A percentile compares a stretch with the other conserved stretches of the same genome.
Evolutionary conservation across 92 coral and sea anemone genomes (phyloP).

Genomic region (Paragorgia papillata): DNA sequence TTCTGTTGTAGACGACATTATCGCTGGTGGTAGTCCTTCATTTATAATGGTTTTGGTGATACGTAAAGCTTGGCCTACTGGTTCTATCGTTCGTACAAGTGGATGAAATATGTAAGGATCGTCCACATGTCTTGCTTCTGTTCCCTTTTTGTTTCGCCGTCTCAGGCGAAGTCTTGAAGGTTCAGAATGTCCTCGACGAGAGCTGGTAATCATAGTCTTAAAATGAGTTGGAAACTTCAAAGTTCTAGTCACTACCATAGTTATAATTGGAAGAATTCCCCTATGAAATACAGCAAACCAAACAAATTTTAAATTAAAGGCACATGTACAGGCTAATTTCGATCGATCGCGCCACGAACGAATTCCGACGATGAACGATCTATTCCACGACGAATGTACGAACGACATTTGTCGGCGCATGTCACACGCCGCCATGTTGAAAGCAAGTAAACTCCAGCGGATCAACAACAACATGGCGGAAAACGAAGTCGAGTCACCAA

Average conservation of each 20-base stretch:
- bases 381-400: too few relatives aligned
- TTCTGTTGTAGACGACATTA: conserved; percentile 43
- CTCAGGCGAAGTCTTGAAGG: conserved; percentile 27
- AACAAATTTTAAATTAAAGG: too few relatives aligned
- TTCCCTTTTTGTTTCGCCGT: conserved; percentile 1
- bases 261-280: too few relatives aligned
- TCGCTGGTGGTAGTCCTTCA: conserved; percentile 60
- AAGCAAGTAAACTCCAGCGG: too few relatives aligned
- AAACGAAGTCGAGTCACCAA: too few relatives aligned
- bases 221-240: background rate
- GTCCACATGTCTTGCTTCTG: conserved; percentile 9
- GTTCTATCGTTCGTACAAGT: conserved; percentile 79
- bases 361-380: too few relatives aligned
- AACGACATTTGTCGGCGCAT: too few relatives aligned
- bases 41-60: conserved; percentile 75
- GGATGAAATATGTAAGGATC: conserved; percentile 90
- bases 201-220: background rate
- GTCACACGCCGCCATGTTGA: too few relatives aligned
- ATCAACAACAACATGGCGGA: too few relatives aligned
- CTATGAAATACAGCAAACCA: too few relatives aligned
- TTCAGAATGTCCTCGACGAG: conserved; percentile 32
- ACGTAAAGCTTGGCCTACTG: conserved; percentile 77
- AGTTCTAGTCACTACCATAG: background rate
- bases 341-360: too few relatives aligned
- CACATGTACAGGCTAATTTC: too few relatives aligned